Evolutionary conservation across 2,888 invertebrate species (phyloP), one percentile per base, ranked within the genome.

Genomic region (Cheilosia urbana): DNA sequence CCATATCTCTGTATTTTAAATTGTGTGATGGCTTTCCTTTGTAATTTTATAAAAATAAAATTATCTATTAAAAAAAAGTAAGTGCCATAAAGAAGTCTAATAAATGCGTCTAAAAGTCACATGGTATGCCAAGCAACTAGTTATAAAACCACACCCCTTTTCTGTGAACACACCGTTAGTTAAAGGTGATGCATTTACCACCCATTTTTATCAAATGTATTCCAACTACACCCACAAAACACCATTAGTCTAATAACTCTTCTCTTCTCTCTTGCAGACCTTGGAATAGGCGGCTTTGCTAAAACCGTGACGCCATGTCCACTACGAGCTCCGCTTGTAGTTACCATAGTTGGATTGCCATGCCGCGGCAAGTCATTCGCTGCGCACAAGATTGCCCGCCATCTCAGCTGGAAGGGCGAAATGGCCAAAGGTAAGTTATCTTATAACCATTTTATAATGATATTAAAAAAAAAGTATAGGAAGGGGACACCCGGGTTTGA

Each of bases 351-450:
- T 45, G 98, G 98, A 19, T 93, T 98, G 80, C 98, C 98, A 1
- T 98, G 98, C 19, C 94, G 98, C 34, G 98, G 98, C 83, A 98
- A 98, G 93, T 98, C 97, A 68, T 96, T 97, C 91, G 95, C 98
- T 78, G 97, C 98, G 1, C 96, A 96, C 91, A 96, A 97, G 89
- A 94, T 98, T 51, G 94, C 96, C 66, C 94, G 98, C 79, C 97
- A 98, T 90, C 94, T 98, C 76, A 97, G 97, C 92, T 98, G 97
- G 96, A 97, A 96, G 89, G 97, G 97, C 34, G 96, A 97, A 90
- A 94, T 95, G 88, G 96, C 97, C 30, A 95, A 95, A 95, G 96
- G 96, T 96, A 93, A 90, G 90, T 81, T 21, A 75, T 69, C 90
- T 81, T 21, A 75, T 69, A 27, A 51, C 51, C 15, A 34, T 0